Conservation (phyloP, 2,797 vertebrate species). For the Poeciliopsis infans region DNA sequence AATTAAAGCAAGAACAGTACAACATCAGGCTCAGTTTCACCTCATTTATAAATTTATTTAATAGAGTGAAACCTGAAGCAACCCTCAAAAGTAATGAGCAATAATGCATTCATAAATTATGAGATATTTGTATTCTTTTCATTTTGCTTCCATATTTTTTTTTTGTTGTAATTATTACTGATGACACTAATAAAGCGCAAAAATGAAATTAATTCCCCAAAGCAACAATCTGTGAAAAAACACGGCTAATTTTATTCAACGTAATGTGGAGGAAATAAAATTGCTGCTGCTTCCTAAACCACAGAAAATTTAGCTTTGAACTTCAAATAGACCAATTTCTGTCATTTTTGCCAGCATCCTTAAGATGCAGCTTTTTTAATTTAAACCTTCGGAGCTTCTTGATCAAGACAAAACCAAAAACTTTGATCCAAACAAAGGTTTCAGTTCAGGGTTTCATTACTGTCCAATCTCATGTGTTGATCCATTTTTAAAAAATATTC, state of each 20-base stretch:
- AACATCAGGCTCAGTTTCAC: neutral
- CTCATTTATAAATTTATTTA: neutral
- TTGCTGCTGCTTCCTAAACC: neutral
- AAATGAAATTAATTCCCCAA: neutral
- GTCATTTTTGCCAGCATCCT: neutral
- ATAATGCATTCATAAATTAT: neutral
- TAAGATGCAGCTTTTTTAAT: neutral
- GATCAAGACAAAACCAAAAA: neutral
- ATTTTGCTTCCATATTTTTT: neutral
- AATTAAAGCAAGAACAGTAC: neutral
- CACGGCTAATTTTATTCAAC: neutral
- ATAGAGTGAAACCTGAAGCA: neutral
- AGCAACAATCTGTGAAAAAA: neutral
- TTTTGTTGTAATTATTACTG: neutral
- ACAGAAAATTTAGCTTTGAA: neutral
- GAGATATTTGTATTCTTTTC: neutral
- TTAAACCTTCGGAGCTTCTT: neutral
- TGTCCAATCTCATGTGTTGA: neutral
- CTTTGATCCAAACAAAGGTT: neutral
- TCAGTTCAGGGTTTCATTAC: neutral
- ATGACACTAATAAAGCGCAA: neutral
- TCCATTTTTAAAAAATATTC: neutral
- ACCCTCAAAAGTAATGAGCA: neutral
- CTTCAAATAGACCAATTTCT: neutral
- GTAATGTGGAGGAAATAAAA: neutral